Base-by-base conservation (phyloP, 2,888 invertebrate species). In the Lacanobia oleracea region DNA sequence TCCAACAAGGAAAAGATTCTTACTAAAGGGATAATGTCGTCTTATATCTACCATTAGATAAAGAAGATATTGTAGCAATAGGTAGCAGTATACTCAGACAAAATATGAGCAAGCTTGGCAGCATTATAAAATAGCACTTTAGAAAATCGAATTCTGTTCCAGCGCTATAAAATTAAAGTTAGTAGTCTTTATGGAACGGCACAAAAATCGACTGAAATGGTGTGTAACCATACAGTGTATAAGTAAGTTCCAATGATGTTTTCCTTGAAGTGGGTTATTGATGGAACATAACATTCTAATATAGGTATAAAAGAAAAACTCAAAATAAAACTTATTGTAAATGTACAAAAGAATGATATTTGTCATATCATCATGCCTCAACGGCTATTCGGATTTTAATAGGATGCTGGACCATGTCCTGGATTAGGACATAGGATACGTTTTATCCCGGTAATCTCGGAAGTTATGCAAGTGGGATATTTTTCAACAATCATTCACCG, bases 121-220 rank as follows among this genome's bases (percentile, higher is more conserved):
- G 70, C 48, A 50, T 64, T 70, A 64, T 77, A 75, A 53, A 75
- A 75, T 33, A 61, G 77, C 77, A 69, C 77, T 75, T 75, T 68
- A 61, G 37, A 56, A 68, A 75, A 76, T 68, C 53, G 48, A 51
- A 74, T 77, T 76, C 68, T n/a, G 48, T 59, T 54, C 45, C 45
- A 40, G 40, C 27, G 68, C 27, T 76, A 67, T 75, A 33, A 43
- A 75, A 50, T 72, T 57, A 75, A 75, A 50, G 33, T 75, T 50
- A 65, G n/a, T 43, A 8, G 40, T 75, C 67, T 72, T 50, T 75
- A 65, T 8, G 56, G 16, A 50, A 12, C 64, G 54, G 27, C 18
- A 23, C 7, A 14, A 33, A 63, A 50, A 59, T 59, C 14, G 40
- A 40, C 14, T n/a, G 40, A 40, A 40, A 59, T 21, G 12, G 8